Conservation (phyloP, 2,113 vertebrate species). For the Psophia crepitans region DNA sequence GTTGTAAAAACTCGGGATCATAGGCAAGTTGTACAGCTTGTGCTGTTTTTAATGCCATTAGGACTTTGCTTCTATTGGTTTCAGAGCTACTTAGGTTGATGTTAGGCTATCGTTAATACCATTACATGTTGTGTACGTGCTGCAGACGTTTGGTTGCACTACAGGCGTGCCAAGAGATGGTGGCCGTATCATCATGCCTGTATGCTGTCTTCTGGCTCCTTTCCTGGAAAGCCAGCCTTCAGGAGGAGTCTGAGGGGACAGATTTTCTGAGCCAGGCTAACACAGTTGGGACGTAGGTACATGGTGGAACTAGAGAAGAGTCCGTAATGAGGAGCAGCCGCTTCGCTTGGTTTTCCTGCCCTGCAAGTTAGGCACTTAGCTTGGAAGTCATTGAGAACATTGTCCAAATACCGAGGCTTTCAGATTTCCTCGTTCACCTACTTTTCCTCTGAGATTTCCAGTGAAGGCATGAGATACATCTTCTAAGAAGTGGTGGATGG, state of each 20-base stretch:
- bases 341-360: background rate
- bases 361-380: background rate
- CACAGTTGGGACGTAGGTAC: background rate
- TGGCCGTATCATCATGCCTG: rapidly evolving
- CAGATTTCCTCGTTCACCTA: background rate
- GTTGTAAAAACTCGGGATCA: background rate
- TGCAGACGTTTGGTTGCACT: background rate
- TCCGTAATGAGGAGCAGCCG: rapidly evolving
- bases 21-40: background rate
- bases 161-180: background rate
- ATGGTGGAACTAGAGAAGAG: background rate
- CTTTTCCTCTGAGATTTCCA: background rate
- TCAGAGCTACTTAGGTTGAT: background rate
- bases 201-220: background rate
- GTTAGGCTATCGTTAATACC: rapidly evolving
- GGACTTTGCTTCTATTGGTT: background rate
- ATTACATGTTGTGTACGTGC: rapidly evolving
- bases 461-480: background rate
- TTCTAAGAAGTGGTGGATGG: background rate
- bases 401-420: background rate
- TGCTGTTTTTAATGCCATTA: background rate
- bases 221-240: background rate
- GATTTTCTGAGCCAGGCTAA: background rate
- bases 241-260: background rate
- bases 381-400: background rate